Evolutionary conservation across 2,888 invertebrate species (phyloP).

Genomic region (Tromatobia lineatoria): DNA sequence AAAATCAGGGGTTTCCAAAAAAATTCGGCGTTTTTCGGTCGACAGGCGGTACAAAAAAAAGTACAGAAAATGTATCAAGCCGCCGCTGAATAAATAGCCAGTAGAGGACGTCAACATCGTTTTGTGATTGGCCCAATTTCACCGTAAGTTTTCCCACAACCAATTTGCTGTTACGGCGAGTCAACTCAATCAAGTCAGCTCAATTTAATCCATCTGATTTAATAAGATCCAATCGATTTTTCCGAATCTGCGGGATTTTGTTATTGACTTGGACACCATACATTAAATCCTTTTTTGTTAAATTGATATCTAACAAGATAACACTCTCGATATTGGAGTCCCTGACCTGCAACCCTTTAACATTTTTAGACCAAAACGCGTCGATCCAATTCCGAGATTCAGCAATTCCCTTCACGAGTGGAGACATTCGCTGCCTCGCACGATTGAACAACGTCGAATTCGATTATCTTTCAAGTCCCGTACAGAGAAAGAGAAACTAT

Average conservation of each 20-base stretch:
- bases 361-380: background rate
- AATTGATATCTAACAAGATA: background rate
- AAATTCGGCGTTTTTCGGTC: too few relatives aligned
- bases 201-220: background rate
- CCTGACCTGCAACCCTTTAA: background rate
- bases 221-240: background rate
- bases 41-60: too few relatives aligned
- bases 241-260: background rate
- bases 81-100: too few relatives aligned
- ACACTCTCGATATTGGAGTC: background rate
- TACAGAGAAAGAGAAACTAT: background rate
- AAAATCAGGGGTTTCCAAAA: too few relatives aligned
- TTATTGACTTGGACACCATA: background rate
- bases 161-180: too few relatives aligned
- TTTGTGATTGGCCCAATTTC: too few relatives aligned
- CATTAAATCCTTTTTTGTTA: background rate
- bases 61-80: too few relatives aligned
- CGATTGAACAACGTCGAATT: slow-evolving; percentile 58
- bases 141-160: too few relatives aligned
- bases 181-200: too few relatives aligned
- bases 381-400: slow-evolving; percentile 41
- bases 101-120: too few relatives aligned
- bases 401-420: slow-evolving; percentile 26
- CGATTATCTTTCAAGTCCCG: slow-evolving; percentile 43
- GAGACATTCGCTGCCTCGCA: slow-evolving; percentile 9